These are phyloP conservation scores for Troides helena DNA, from an alignment of 2,888 invertebrate genomes.

Conservation along the genomic window DNA sequence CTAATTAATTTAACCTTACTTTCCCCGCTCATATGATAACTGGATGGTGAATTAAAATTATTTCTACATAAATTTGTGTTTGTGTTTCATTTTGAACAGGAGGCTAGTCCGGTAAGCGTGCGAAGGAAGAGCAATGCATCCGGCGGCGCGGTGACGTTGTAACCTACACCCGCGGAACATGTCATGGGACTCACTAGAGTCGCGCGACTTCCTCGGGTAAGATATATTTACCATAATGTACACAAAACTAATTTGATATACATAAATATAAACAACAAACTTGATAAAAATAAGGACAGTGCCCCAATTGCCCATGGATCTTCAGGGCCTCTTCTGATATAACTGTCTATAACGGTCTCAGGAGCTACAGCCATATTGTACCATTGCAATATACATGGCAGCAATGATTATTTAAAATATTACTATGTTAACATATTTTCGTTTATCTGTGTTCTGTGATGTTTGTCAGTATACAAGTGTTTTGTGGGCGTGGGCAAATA, in stretches of 20 bases:
- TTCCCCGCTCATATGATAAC: too few species aligned
- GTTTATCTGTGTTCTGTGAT: too few species aligned
- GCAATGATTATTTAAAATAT: too few species aligned
- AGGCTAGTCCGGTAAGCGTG: slow-evolving; percentile 56
- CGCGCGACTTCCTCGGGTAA: slow-evolving; percentile 90
- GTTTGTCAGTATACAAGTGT: too few species aligned
- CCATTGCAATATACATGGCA: too few species aligned
- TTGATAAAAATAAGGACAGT: background rate
- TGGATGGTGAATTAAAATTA: too few species aligned
- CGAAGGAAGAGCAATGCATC: slow-evolving; percentile 61
- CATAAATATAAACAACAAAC: background rate
- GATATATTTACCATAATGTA: slow-evolving; percentile 5
- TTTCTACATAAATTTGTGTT: background rate
- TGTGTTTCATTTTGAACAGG: slow-evolving; percentile 10
- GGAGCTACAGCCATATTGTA: too few species aligned
- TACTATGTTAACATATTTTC: too few species aligned
- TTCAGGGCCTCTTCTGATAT: background rate
- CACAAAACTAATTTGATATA: background rate
- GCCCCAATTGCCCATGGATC: background rate
- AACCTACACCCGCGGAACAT: slow-evolving; percentile 81
- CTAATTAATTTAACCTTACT: too few species aligned
- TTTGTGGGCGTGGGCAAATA: too few species aligned
- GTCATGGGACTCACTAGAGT: slow-evolving; percentile 93
- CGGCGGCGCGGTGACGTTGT: slow-evolving; percentile 73
- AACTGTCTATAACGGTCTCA: too few species aligned